These are phyloP conservation scores for Circaetus cinerascens DNA, from an alignment of 2,113 vertebrate species.

Conservation along the genomic window DNA sequence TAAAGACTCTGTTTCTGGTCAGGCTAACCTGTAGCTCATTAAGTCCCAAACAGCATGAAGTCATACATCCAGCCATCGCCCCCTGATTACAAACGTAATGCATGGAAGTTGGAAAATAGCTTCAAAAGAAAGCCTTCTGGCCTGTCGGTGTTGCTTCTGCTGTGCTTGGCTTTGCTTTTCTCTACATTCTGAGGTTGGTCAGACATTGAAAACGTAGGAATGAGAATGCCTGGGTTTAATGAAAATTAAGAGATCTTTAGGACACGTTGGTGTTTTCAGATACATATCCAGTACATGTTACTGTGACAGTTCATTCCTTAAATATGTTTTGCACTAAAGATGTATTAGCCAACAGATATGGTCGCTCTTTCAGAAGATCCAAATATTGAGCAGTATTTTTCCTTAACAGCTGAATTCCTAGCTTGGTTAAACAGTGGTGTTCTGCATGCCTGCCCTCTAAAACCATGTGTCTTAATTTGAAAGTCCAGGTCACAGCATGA, in stretches of 20 bases:
- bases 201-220: neutral
- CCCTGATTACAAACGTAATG: neutral
- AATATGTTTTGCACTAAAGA: neutral
- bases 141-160: neutral
- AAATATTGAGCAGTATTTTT: neutral
- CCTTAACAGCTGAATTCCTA: neutral
- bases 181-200: accelerated
- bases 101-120: neutral
- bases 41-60: neutral
- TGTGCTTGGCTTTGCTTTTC: neutral
- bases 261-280: neutral
- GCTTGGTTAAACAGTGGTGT: neutral
- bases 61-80: accelerated
- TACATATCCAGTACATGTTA: accelerated
- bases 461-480: neutral
- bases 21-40: neutral
- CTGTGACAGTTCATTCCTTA: neutral
- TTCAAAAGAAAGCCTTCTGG: neutral
- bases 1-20: neutral
- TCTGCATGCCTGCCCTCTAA: neutral
- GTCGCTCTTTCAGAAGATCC: neutral
- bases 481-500: neutral
- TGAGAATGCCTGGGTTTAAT: neutral
- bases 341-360: no score
- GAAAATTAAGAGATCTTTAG: neutral